Percentiles rank a stretch among this genome's conserved stretches.
phyloP scores from a whole-genome alignment of 2,113 vertebrate species.

The Muscicapa adusta region DNA sequence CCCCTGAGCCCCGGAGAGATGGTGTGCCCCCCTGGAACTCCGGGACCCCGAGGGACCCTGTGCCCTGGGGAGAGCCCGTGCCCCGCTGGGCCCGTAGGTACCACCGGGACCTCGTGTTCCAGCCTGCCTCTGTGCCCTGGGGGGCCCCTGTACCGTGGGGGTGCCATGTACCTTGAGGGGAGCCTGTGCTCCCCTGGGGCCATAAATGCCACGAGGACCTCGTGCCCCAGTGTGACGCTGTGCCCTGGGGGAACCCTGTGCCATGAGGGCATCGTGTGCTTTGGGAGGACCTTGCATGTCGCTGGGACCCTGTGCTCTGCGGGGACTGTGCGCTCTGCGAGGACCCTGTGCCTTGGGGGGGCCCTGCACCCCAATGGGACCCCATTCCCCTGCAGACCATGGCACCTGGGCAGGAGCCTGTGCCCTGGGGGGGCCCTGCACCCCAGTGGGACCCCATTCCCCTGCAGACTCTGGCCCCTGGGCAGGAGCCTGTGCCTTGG shows the following conservation, averaged over 20 bases:
- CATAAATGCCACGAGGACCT: rapidly evolving
- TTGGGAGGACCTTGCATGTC: background rate
- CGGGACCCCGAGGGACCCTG: background rate
- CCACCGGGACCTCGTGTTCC: background rate
- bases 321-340: too few relatives aligned
- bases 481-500: background rate
- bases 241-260: background rate
- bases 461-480: background rate
- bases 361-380: background rate
- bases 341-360: background rate
- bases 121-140: background rate
- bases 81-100: rapidly evolving
- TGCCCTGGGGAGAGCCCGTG: background rate
- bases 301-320: rapidly evolving
- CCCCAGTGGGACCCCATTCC: background rate
- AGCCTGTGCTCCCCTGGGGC: background rate
- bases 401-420: too few relatives aligned
- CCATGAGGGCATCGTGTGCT: rapidly evolving
- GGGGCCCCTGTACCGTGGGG: rapidly evolving
- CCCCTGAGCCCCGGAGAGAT: background rate
- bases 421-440: background rate
- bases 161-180: rapidly evolving
- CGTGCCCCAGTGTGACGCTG: rapidly evolving
- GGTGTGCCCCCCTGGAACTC: rapidly evolving
- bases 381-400: background rate